Evolutionary conservation across 2,113 vertebrate species (phyloP).

Genomic region (Carlito syrichta): DNA sequence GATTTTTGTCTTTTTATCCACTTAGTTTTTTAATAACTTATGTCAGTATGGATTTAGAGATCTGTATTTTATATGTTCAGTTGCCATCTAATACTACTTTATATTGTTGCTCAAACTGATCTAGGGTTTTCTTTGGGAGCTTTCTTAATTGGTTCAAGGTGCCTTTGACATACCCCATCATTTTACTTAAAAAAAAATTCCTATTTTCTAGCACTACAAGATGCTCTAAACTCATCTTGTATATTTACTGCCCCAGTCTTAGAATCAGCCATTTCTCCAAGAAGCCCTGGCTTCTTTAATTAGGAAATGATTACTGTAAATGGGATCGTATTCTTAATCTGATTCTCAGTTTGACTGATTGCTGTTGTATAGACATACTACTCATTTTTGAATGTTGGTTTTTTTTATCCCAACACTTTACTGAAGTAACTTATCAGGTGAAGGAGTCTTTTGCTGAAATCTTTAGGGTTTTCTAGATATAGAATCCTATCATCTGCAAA

Average conservation of each 20-base stretch:
- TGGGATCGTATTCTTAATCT: too few species aligned
- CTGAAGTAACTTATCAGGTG: too few species aligned
- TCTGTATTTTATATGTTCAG: not conserved
- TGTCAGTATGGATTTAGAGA: not conserved
- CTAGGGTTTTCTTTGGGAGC: not conserved
- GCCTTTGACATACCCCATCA: not conserved
- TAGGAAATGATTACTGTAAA: not conserved
- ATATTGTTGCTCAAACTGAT: not conserved
- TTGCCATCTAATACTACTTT: not conserved
- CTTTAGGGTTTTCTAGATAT: too few species aligned
- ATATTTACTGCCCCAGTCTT: not conserved
- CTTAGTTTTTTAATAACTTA: not conserved
- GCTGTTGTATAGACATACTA: too few species aligned
- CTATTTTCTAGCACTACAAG: not conserved
- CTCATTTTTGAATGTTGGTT: too few species aligned
- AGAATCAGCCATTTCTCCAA: not conserved
- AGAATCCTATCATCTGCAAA: too few species aligned
- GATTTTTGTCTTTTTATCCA: not conserved
- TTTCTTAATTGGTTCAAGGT: not conserved
- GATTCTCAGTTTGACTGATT: too few species aligned
- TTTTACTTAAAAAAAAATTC: not conserved
- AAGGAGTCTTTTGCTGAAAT: too few species aligned
- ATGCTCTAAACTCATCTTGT: not conserved
- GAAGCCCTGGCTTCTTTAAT: not conserved
- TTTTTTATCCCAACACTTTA: too few species aligned